phyloP scores from a whole-genome alignment of 1,140 invertebrate genomes.

The Batillaria attramentaria region DNA sequence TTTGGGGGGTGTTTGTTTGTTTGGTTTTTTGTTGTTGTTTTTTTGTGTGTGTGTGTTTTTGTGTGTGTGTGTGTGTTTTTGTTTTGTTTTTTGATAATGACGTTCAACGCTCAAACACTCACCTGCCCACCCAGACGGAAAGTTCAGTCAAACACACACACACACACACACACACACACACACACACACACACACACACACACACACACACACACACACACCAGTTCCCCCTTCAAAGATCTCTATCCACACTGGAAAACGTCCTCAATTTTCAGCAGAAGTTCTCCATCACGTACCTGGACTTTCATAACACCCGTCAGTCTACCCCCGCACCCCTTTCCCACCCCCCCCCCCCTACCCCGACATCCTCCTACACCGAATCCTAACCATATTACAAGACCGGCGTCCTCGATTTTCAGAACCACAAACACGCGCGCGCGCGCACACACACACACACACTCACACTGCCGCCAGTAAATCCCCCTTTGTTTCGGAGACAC shows the following conservation, averaged over 20 bases:
- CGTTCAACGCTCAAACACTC: neutral
- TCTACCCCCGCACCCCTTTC: no score
- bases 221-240: neutral
- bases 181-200: neutral
- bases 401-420: no score
- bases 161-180: neutral
- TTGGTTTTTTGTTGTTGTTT: neutral
- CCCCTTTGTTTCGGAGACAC: no score
- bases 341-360: no score
- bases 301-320: no score
- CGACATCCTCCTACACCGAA: no score
- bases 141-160: neutral
- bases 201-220: neutral
- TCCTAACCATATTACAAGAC: no score
- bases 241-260: conserved; percentile 36
- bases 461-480: no score
- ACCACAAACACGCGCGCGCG: no score
- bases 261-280: conserved; percentile 54
- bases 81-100: neutral
- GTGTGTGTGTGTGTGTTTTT: neutral
- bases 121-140: neutral
- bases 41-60: neutral
- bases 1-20: neutral
- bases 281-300: no score
- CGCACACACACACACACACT: no score